Conservation (phyloP, 1,140 invertebrate genomes). For the Metaphire vulgaris region DNA sequence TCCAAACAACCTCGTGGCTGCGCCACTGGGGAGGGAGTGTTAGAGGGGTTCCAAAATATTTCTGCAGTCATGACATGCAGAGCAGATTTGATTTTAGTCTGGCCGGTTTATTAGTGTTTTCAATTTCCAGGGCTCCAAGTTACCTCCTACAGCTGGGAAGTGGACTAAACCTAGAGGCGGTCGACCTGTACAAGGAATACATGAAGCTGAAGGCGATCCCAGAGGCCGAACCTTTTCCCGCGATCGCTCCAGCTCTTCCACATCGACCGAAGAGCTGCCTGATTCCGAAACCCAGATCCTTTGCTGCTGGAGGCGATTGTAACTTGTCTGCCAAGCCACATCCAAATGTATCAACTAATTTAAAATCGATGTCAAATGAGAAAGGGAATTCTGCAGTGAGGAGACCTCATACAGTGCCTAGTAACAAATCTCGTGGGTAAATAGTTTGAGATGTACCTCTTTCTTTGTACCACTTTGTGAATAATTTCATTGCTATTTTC, state of each 20-base stretch:
- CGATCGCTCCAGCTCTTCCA: neutral
- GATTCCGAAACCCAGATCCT: neutral
- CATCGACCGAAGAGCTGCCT: neutral
- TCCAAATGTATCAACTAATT: too few relatives aligned
- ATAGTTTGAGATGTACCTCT: too few relatives aligned
- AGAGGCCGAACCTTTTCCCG: constrained; percentile 32
- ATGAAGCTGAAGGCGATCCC: constrained; percentile 30
- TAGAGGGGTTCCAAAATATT: too few relatives aligned
- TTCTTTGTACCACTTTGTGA: too few relatives aligned
- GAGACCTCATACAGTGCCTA: neutral
- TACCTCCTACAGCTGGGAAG: constrained; percentile 42
- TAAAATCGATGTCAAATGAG: neutral
- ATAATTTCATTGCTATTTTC: too few relatives aligned
- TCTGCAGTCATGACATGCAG: too few relatives aligned
- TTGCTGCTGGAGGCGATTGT: too few relatives aligned
- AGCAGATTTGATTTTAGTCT: too few relatives aligned
- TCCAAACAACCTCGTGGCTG: too few relatives aligned
- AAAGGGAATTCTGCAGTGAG: neutral
- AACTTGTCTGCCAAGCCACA: too few relatives aligned
- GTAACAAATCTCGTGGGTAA: neutral
- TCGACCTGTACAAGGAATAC: constrained; percentile 40
- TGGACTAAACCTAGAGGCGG: constrained; percentile 38
- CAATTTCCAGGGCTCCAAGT: constrained; percentile 45
- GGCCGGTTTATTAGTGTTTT: too few relatives aligned
- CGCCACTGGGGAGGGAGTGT: too few relatives aligned